These are phyloP conservation scores for Sylvia atricapilla DNA, from an alignment of 2,113 vertebrate species.

Conservation along the genomic window DNA sequence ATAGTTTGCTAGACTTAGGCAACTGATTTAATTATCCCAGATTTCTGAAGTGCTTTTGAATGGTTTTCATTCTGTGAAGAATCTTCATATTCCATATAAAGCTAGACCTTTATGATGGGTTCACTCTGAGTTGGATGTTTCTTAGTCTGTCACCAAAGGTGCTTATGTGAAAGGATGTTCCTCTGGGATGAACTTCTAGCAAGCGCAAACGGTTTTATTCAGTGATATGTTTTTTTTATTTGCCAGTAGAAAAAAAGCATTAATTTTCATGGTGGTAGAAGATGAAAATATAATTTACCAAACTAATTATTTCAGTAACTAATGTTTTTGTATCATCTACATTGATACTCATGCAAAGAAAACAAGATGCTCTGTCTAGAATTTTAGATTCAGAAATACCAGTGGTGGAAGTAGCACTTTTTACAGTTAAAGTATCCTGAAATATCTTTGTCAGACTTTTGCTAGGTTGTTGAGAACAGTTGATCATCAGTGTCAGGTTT, in stretches of 20 bases:
- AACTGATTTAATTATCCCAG: background rate
- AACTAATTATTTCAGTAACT: background rate
- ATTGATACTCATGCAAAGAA: background rate
- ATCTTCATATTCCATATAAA: background rate
- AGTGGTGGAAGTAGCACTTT: background rate
- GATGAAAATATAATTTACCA: background rate
- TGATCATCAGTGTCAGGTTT: background rate
- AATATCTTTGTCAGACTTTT: background rate
- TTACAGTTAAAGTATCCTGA: background rate
- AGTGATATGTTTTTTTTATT: background rate
- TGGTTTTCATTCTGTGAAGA: background rate
- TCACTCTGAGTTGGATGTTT: background rate
- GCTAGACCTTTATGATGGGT: background rate
- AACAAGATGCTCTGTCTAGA: background rate
- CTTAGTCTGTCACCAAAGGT: background rate
- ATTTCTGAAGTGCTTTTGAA: background rate
- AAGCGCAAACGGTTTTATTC: background rate
- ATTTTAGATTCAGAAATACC: background rate
- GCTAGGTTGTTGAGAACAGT: background rate
- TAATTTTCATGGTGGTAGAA: background rate
- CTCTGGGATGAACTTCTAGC: background rate
- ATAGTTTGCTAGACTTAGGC: background rate
- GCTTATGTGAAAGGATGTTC: background rate
- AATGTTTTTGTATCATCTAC: background rate
- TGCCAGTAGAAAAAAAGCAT: background rate